A percentile compares a stretch with the other conserved stretches of the same genome.
These are phyloP conservation scores for Anthopleura xanthogrammica DNA, from an alignment of 92 coral and sea anemone species.

Conservation along the genomic window DNA sequence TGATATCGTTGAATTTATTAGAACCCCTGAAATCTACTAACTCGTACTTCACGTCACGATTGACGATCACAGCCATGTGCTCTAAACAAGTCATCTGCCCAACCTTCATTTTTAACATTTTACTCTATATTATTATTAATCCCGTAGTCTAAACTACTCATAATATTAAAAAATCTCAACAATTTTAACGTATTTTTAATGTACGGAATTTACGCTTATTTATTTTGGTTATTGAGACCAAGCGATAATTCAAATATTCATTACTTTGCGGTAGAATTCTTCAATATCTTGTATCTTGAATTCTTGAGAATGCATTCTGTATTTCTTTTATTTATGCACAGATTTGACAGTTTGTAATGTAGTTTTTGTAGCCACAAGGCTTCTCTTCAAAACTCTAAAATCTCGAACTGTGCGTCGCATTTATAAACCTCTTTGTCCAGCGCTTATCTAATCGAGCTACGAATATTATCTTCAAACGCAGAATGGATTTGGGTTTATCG, in stretches of 20 bases:
- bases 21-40: slow-evolving; percentile 4
- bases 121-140: background rate
- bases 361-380: background rate
- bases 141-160: slow-evolving; percentile 2
- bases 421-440: background rate
- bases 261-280: background rate
- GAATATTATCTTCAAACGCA: background rate
- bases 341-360: background rate
- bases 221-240: background rate
- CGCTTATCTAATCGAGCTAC: background rate
- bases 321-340: background rate
- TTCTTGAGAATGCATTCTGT: background rate
- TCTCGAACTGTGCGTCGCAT: background rate
- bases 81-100: slow-evolving; percentile 27
- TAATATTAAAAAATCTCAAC: background rate
- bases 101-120: slow-evolving; percentile 26
- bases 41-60: background rate
- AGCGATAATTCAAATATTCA: background rate
- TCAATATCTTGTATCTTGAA: background rate
- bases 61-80: slow-evolving; percentile 28
- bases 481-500: background rate
- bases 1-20: background rate
- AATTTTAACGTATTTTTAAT: background rate
- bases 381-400: background rate
- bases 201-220: background rate